Evolutionary conservation across 2,113 vertebrate genomes (phyloP).

Genomic region (Percopsis transmontana): DNA sequence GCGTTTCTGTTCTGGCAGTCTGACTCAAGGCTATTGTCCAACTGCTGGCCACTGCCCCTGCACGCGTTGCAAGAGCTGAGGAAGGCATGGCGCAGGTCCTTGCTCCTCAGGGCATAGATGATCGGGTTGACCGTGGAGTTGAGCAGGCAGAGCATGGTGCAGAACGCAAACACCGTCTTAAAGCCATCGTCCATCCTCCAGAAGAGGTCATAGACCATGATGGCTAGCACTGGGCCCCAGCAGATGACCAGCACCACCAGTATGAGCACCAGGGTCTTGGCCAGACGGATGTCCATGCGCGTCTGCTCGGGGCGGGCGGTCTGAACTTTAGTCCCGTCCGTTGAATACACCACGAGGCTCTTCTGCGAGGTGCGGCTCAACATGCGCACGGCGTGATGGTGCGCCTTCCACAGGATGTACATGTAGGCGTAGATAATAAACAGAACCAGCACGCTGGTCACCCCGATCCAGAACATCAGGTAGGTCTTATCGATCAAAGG

Average conservation of each 20-base stretch:
- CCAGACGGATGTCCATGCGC: constrained; percentile 98
- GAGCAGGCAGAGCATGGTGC: constrained; percentile 96
- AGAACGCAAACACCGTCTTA: constrained; percentile 98
- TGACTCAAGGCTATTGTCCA: constrained; percentile 98
- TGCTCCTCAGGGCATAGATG: constrained; percentile 97
- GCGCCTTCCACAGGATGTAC: constrained; percentile 98
- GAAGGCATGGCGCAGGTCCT: constrained; percentile 95
- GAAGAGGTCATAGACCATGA: constrained; percentile 99
- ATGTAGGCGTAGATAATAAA: constrained; percentile 99
- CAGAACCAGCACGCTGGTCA: constrained; percentile 91
- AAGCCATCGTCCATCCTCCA: constrained; percentile 96
- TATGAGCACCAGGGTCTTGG: constrained; percentile 98
- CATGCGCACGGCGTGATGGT: constrained; percentile 96
- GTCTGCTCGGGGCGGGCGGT: constrained; percentile 92
- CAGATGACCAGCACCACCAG: constrained; percentile 96
- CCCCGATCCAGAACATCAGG: constrained; percentile 98
- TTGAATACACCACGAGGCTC: constrained; percentile 92
- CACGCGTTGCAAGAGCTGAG: constrained; percentile 92
- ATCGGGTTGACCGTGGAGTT: constrained; percentile 99
- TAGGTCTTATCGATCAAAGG: constrained; percentile 96
- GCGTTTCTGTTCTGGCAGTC: constrained; percentile 93
- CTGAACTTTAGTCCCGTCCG: constrained; percentile 95
- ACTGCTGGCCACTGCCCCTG: constrained; percentile 85
- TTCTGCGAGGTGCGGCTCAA: constrained; percentile 95
- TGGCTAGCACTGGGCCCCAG: constrained; percentile 97